Evolutionary conservation across 2,888 invertebrate species (phyloP).

Genomic region (Drosophila putrida): DNA sequence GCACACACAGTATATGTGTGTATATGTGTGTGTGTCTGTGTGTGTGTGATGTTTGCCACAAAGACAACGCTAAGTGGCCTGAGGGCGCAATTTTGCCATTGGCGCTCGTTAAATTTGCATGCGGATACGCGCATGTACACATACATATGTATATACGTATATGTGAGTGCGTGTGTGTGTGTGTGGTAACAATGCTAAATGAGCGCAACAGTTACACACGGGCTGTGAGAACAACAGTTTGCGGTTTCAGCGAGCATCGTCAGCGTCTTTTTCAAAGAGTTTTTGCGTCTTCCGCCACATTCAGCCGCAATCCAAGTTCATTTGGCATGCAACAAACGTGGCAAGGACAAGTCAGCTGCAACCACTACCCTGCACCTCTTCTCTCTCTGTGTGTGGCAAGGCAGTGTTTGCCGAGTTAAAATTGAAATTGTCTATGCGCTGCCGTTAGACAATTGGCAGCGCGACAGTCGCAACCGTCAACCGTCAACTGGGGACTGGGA

Average conservation of each 20-base stretch:
- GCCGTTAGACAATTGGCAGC: conserved; percentile 50
- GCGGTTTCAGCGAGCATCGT: conserved; percentile 43
- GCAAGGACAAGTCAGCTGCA: conserved; percentile 65
- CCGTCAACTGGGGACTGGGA: not conserved
- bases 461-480: conserved; percentile 7
- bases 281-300: conserved; percentile 29
- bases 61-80: conserved; percentile 72
- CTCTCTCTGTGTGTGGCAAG: too few species aligned
- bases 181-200: conserved; percentile 40
- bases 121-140: conserved; percentile 45
- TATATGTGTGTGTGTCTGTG: not conserved
- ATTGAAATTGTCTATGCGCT: conserved; percentile 65
- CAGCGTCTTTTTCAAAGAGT: conserved; percentile 34
- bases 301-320: conserved; percentile 54
- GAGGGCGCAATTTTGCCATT: conserved; percentile 69
- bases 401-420: conserved; percentile 51
- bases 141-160: not conserved
- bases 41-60: conserved; percentile 54
- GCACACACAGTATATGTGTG: conserved; percentile 36
- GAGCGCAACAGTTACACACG: conserved; percentile 57
- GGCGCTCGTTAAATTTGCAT: conserved; percentile 81
- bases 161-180: conserved; percentile 6
- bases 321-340: conserved; percentile 76
- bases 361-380: conserved; percentile 16
- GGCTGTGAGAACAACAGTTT: conserved; percentile 41